phyloP scores from a whole-genome alignment of 2,113 vertebrate genomes.

The Ptychochromis oligacanthus region DNA sequence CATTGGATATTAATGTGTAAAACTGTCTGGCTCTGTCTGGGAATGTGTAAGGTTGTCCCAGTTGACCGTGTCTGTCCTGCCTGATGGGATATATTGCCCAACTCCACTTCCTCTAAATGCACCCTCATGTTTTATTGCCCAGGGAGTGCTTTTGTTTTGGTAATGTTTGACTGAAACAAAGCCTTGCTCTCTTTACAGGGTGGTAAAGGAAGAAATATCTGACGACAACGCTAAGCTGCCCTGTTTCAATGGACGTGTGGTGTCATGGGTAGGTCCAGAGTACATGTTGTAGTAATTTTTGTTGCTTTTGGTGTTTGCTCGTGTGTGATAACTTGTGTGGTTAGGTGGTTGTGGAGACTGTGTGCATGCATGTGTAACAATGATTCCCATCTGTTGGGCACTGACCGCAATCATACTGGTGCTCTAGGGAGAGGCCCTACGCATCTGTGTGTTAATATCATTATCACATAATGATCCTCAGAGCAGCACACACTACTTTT shows the following conservation, averaged over 20 bases:
- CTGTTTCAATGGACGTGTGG: constrained; percentile 98
- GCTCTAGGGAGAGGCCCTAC: constrained; percentile 38
- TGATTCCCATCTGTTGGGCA: constrained; percentile 59
- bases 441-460: constrained; percentile 44
- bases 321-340: constrained; percentile 15
- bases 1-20: not conserved
- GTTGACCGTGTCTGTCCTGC: constrained; percentile 29
- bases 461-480: constrained; percentile 51
- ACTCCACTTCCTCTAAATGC: constrained; percentile 29
- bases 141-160: constrained; percentile 48
- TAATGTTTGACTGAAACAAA: constrained; percentile 60
- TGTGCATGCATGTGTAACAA: constrained; percentile 29
- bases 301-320: constrained; percentile 17
- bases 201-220: constrained; percentile 98
- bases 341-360: constrained; percentile 10
- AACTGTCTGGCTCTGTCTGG: not conserved
- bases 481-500: not conserved
- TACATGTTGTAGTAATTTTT: not conserved
- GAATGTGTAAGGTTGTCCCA: not conserved
- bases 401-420: constrained; percentile 17
- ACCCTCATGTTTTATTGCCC: constrained; percentile 55
- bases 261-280: constrained; percentile 92
- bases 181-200: constrained; percentile 81
- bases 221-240: constrained; percentile 94
- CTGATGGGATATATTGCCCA: constrained; percentile 11